Conservation (phyloP, 2,888 invertebrate species). For the Atethmia centrago region DNA sequence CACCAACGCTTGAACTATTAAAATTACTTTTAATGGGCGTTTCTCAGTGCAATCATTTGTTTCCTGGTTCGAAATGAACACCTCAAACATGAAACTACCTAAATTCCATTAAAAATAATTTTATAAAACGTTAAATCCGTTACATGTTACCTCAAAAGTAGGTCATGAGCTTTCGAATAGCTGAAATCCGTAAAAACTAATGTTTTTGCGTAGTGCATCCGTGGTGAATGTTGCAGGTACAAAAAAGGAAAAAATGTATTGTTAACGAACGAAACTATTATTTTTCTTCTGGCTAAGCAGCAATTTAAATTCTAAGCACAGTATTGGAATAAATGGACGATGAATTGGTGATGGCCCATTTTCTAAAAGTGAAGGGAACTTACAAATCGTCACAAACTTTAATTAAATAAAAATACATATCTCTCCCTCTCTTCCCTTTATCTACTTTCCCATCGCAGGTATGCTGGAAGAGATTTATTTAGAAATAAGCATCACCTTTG, state of each 20-base stretch:
- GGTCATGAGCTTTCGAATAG: slow-evolving; percentile 39
- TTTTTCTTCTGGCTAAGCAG: neutral
- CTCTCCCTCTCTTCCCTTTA: no score
- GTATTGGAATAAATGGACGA: neutral
- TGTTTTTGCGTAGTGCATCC: slow-evolving; percentile 26
- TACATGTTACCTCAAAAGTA: slow-evolving; percentile 22
- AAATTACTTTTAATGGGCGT: no score
- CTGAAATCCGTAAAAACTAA: slow-evolving; percentile 55
- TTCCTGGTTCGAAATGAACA: neutral
- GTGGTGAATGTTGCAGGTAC: slow-evolving; percentile 10
- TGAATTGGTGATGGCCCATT: no score
- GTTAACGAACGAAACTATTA: slow-evolving; percentile 3
- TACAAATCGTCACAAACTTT: neutral
- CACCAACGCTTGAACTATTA: no score
- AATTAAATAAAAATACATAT: neutral
- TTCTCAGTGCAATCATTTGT: no score
- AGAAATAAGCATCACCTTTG: no score
- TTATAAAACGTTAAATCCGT: slow-evolving; percentile 23
- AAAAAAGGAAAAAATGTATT: slow-evolving; percentile 19
- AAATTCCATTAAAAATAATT: slow-evolving; percentile 3
- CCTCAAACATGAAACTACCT: neutral
- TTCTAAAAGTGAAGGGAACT: neutral
- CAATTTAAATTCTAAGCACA: neutral
- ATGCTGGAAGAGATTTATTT: no score
- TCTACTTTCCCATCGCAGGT: no score